These are phyloP conservation scores for Hippoglossus stenolepis DNA, from an alignment of 2,113 vertebrate genomes.

Conservation along the genomic window DNA sequence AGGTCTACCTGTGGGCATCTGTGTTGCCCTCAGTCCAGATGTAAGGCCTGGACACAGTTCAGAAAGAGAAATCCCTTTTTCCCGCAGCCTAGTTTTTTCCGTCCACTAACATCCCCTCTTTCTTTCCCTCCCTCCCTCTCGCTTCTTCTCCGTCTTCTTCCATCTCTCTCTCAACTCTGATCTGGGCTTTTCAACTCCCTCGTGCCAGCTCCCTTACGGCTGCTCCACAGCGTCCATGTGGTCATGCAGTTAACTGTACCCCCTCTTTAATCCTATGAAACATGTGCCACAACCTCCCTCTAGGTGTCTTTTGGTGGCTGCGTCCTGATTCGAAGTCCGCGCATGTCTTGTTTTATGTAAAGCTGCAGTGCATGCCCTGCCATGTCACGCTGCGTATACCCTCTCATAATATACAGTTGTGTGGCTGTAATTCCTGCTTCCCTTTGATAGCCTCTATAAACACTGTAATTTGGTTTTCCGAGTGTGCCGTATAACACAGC, in stretches of 20 bases:
- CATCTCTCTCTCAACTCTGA: neutral
- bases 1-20: constrained; percentile 37
- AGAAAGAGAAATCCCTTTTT: constrained; percentile 4
- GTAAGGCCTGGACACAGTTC: constrained; percentile 7
- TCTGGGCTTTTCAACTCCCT: constrained; percentile 80
- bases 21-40: constrained; percentile 14
- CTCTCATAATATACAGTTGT: constrained; percentile 65
- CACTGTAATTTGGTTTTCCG: constrained; percentile 78
- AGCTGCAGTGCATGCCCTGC: constrained; percentile 36
- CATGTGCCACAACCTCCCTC: constrained; percentile 54
- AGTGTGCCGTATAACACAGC: constrained; percentile 38
- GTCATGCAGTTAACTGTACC: constrained; percentile 29
- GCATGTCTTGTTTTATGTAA: constrained; percentile 26
- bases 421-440: constrained; percentile 64
- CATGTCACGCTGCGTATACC: constrained; percentile 57
- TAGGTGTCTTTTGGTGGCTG: constrained; percentile 16
- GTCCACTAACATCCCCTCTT: constrained; percentile 15
- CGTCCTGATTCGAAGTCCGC: constrained; percentile 24
- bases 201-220: constrained; percentile 75
- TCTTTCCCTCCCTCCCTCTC: neutral
- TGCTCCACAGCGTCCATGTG: constrained; percentile 68
- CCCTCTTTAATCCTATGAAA: constrained; percentile 34
- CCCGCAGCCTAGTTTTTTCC: constrained; percentile 5
- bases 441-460: constrained; percentile 65
- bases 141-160: neutral